phyloP scores from a whole-genome alignment of 37 sponge, comb jelly and placozoan genomes.

The Cladorhizidae sp. region DNA sequence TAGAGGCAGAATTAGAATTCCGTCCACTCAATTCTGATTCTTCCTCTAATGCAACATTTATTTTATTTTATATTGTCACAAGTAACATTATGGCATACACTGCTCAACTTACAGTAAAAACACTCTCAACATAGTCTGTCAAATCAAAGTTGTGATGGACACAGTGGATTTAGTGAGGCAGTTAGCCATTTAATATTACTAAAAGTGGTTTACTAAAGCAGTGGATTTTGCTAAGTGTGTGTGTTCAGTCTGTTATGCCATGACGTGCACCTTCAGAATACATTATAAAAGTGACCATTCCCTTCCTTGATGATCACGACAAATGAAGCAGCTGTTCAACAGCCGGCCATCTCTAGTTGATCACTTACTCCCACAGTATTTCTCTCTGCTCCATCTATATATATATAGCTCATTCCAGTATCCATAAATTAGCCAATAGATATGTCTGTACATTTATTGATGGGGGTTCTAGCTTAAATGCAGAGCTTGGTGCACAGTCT shows the following conservation, averaged over 20 bases:
- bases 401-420: neutral
- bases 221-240: constrained; percentile 16
- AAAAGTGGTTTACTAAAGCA: constrained; percentile 30
- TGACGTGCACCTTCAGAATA: constrained; percentile 46
- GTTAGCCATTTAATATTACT: constrained; percentile 18
- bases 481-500: too few relatives aligned
- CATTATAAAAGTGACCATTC: constrained; percentile 31
- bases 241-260: constrained; percentile 20
- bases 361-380: neutral
- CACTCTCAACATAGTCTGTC: constrained; percentile 28
- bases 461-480: constrained; percentile 5
- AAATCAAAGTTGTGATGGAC: constrained; percentile 30
- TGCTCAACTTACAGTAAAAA: constrained; percentile 24
- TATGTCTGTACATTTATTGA: too few relatives aligned
- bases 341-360: neutral
- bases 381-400: neutral
- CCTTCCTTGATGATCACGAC: too few relatives aligned
- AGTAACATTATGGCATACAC: constrained; percentile 29
- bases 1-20: neutral
- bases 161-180: constrained; percentile 2
- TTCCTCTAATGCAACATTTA: constrained; percentile 19
- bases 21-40: constrained; percentile 39
- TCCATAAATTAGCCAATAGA: neutral
- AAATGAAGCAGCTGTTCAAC: constrained; percentile 16
- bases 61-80: constrained; percentile 19